Evolutionary conservation across 2,797 vertebrate genomes (phyloP).

Genomic region (Megalops cyprinoides): DNA sequence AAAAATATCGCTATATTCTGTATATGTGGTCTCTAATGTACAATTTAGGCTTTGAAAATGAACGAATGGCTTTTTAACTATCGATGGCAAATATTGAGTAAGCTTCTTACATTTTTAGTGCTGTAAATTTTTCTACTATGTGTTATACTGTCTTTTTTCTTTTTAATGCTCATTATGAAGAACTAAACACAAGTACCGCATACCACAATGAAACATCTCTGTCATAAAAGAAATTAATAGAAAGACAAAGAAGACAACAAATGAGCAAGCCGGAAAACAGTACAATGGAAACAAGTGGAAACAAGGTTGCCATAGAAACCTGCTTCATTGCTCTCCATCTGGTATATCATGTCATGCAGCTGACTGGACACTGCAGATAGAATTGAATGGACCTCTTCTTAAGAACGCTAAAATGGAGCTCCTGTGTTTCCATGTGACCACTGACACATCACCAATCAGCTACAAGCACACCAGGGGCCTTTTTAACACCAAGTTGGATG

Average conservation of each 20-base stretch:
- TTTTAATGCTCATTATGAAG: too few relatives aligned
- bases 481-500: neutral
- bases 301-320: constrained; percentile 30
- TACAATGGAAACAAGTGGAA: neutral
- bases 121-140: too few relatives aligned
- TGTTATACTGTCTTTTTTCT: too few relatives aligned
- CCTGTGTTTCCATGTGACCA: too few relatives aligned
- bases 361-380: constrained; percentile 8
- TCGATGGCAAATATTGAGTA: too few relatives aligned
- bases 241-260: neutral
- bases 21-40: too few relatives aligned
- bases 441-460: neutral
- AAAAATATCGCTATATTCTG: too few relatives aligned
- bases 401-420: neutral
- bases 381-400: neutral
- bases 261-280: too few relatives aligned
- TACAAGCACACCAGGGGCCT: constrained; percentile 5
- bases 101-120: too few relatives aligned
- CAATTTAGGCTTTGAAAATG: too few relatives aligned
- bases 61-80: too few relatives aligned
- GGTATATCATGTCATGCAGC: neutral
- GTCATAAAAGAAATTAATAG: neutral
- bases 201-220: neutral
- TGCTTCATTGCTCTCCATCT: neutral
- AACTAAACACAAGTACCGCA: too few relatives aligned